Base-by-base conservation (phyloP, 2,888 invertebrate species). In the Synergus itoensis region DNA sequence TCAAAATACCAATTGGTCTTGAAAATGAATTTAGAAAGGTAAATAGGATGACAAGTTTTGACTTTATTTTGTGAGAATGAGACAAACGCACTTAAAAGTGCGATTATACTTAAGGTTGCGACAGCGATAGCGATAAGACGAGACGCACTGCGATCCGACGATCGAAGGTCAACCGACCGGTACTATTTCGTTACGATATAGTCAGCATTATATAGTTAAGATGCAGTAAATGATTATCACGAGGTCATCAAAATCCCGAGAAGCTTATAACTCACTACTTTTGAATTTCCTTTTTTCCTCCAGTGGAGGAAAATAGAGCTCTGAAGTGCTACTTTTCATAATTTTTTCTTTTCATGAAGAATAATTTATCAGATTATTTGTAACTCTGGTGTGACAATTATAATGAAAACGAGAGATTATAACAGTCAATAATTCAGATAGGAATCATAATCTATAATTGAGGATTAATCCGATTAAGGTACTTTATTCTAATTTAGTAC, bases 141-240 rank as follows among this genome's bases (percentile, higher is more conserved):
- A 78, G 80, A 84, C 84, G 80, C 81, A 81, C 78, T 81, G 81
- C 83, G 79, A 79, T 81, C 78, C 77, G 78, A 77, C 76, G 84
- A 84, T 84, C 82, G 82, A 82, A 84, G 84, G 84, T 84, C 84
- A 76, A 73, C 78, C 78, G 80, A 82, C 81, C 81, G 81, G 60
- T 80, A 80, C 77, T 81, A 80, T 69, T 69, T 69, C 69, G n/a
- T 69, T 69, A 45, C 69, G 36, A 45, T 48, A 43, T 45, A 67
- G 45, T 48, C 21, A 69, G 21, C 48, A 69, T 28, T 48, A 16
- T 48, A 16, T 69, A 69, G 69, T 48, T 48, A 9, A 69, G 28
- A 48, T 69, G 69, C 69, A 69, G 45, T 53, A 69, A 36, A 69
- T 48, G 48, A 69, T 45, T 45, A 69, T 69, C 69, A 28, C 69